A percentile compares a stretch with the other conserved stretches of the same genome.
These are phyloP conservation scores for Otus scops DNA, from an alignment of 2,797 vertebrate genomes.

Conservation along the genomic window DNA sequence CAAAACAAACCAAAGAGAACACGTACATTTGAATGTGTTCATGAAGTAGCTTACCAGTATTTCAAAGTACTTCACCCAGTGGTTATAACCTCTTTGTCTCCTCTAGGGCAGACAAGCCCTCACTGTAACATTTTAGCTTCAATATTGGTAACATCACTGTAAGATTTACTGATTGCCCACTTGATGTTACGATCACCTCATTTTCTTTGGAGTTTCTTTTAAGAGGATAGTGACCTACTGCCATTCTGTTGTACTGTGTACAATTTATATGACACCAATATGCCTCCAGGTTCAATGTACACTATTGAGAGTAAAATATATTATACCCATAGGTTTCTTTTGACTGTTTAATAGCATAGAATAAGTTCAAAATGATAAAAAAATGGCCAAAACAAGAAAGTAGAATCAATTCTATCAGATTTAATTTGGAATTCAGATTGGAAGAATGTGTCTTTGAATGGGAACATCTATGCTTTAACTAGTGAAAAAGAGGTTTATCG, in stretches of 20 bases:
- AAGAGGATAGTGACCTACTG: neutral
- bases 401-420: neutral
- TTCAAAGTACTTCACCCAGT: neutral
- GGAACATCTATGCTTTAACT: neutral
- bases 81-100: neutral
- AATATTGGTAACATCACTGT: neutral
- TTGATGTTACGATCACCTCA: neutral
- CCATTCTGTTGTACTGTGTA: neutral
- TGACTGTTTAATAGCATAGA: neutral
- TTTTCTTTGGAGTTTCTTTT: neutral
- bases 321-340: neutral
- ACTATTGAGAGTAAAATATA: neutral
- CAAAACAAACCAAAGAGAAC: neutral
- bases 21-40: neutral
- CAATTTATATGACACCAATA: constrained; percentile 12
- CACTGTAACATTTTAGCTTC: neutral
- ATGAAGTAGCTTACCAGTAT: neutral
- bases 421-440: neutral
- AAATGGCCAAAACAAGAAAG: neutral
- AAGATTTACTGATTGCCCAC: constrained; percentile 20
- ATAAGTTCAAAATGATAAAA: neutral
- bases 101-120: constrained; percentile 7
- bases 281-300: neutral
- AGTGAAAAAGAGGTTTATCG: neutral
- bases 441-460: neutral